These are phyloP conservation scores for Oligia latruncula DNA, from an alignment of 2,888 invertebrate genomes.

Conservation along the genomic window DNA sequence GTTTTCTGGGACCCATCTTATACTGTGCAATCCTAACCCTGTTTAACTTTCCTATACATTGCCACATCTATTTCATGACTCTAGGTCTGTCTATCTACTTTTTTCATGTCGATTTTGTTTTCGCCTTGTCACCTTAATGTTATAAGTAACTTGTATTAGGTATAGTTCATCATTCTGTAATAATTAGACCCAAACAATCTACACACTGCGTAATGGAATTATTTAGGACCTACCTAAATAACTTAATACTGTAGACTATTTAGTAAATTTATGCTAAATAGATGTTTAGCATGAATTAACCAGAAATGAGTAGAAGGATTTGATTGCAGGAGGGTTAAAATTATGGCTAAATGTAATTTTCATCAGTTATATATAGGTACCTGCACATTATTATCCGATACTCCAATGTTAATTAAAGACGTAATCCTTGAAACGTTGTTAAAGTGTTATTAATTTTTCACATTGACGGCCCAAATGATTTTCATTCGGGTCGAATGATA, in stretches of 20 bases:
- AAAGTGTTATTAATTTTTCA: background rate
- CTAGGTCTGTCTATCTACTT: background rate
- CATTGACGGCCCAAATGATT: too few species aligned
- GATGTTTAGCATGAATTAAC: background rate
- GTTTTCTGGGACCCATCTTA: too few species aligned
- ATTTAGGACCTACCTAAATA: too few species aligned
- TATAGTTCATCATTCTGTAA: too few species aligned
- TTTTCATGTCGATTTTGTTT: too few species aligned
- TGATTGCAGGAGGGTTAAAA: background rate
- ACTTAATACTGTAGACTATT: too few species aligned
- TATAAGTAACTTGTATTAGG: background rate
- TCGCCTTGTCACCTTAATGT: accelerated
- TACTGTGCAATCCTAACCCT: too few species aligned
- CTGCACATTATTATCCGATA: background rate
- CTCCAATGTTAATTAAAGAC: background rate
- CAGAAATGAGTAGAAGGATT: background rate
- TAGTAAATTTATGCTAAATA: too few species aligned
- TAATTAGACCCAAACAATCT: background rate
- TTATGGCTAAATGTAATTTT: background rate
- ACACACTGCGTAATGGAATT: background rate
- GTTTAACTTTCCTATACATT: background rate
- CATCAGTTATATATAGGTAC: background rate
- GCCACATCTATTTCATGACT: background rate
- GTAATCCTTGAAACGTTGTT: background rate
- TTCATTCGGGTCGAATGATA: background rate